These are phyloP conservation scores for Drosophila tanythrix DNA, from an alignment of 2,888 invertebrate species.

Conservation along the genomic window DNA sequence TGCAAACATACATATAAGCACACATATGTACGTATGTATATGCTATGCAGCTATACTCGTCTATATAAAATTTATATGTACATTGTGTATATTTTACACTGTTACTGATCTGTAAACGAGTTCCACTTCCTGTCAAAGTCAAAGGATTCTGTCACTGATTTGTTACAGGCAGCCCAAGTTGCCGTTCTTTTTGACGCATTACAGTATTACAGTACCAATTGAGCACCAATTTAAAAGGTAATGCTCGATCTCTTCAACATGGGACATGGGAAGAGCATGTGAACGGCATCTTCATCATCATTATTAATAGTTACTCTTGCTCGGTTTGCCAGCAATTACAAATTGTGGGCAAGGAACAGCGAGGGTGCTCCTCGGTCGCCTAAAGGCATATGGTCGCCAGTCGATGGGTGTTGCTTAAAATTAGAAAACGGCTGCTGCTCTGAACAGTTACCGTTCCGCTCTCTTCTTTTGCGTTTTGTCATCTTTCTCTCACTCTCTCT, in stretches of 20 bases:
- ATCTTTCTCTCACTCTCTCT: background rate
- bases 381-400: slow-evolving; percentile 45
- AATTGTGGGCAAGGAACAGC: slow-evolving; percentile 34
- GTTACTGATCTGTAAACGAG: background rate
- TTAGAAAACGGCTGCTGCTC: slow-evolving; percentile 37
- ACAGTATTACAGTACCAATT: background rate
- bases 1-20: background rate
- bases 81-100: background rate
- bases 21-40: background rate
- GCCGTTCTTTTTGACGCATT: background rate
- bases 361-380: slow-evolving; percentile 16
- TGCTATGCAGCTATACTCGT: background rate
- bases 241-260: slow-evolving; percentile 25
- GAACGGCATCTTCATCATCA: slow-evolving; percentile 65
- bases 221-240: background rate
- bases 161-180: background rate
- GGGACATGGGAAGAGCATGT: slow-evolving; percentile 30
- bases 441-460: slow-evolving; percentile 1
- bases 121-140: background rate
- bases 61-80: background rate
- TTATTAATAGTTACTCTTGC: slow-evolving; percentile 63
- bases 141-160: background rate
- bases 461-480: background rate
- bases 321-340: slow-evolving; percentile 11
- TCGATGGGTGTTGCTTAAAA: slow-evolving; percentile 61